Percentiles rank a stretch among this genome's conserved stretches.
These are phyloP conservation scores for Knipowitschia caucasica DNA, from an alignment of 2,797 vertebrate genomes.

Conservation along the genomic window DNA sequence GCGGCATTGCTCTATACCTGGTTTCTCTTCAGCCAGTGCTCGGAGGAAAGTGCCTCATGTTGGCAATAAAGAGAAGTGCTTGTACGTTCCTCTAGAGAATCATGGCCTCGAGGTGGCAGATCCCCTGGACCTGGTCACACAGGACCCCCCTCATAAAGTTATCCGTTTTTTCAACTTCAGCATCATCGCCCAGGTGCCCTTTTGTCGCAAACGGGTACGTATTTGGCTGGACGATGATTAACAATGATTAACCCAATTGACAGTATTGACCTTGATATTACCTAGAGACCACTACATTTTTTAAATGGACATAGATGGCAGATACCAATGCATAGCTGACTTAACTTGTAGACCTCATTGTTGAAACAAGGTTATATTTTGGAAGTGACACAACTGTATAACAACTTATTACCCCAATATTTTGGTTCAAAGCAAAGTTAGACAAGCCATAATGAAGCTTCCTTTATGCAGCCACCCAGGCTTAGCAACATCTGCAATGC, in stretches of 20 bases:
- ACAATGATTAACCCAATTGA: no score
- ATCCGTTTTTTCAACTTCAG: slow-evolving; percentile 99
- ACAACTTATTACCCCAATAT: slow-evolving; percentile 26
- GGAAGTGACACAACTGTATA: slow-evolving; percentile 17
- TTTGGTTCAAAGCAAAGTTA: slow-evolving; percentile 30
- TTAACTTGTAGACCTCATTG: no score
- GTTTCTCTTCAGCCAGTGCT: slow-evolving; percentile 66
- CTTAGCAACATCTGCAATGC: slow-evolving; percentile 7
- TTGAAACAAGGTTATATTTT: background rate
- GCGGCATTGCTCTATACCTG: slow-evolving; percentile 78
- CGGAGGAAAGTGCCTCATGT: slow-evolving; percentile 86
- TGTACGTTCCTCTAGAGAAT: slow-evolving; percentile 69
- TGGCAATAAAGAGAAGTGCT: slow-evolving; percentile 77
- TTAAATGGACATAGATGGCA: no score
- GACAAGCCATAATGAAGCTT: background rate
- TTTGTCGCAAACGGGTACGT: slow-evolving; percentile 96
- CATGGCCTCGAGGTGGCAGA: slow-evolving; percentile 81
- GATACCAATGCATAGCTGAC: no score
- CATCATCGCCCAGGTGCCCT: slow-evolving; percentile 96
- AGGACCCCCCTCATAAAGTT: slow-evolving; percentile 87
- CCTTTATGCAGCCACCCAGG: slow-evolving; percentile 17
- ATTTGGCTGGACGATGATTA: background rate
- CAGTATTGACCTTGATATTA: no score
- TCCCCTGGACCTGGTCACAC: slow-evolving; percentile 76
- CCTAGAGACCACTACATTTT: no score